Base-by-base conservation (phyloP, 2,888 invertebrate genomes). In the Ypsolopha scabrella region DNA sequence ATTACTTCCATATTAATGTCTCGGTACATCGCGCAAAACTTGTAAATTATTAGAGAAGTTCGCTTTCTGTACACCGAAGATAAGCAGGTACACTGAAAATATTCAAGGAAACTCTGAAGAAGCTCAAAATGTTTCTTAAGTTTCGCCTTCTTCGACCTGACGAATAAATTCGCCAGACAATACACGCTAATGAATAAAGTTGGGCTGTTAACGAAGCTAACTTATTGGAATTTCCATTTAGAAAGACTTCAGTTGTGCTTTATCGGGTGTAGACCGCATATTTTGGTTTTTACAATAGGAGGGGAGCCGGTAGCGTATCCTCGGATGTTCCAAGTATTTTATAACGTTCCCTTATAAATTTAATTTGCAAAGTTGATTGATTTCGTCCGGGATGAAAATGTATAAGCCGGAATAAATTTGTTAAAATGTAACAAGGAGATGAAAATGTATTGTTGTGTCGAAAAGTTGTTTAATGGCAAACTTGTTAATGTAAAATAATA, bases 121-220 rank as follows among this genome's bases (percentile, higher is more conserved):
- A 56, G 51, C 47, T 41, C 65, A 68, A 68, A 76, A 73, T 68
- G 68, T 67, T 70, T 65, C 58, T 59, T 57, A 68, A 76, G 66
- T 75, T 70, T 61, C 67, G 60, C 63, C 64, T 63, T 67, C 71
- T 72, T 77, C 68, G 72, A 76, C 79, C 77, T 79, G 76, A 71
- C 70, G 72, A 76, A 75, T 80, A 77, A 80, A 79, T 82, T 79
- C 69, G 62, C 68, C 70, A 80, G 79, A 82, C 81, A 83, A 85
- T 82, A 75, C 80, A 80, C 75, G 73, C 70, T 81, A 83, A 85
- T 82, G 81, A 83, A 83, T 82, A 82, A 82, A 83, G 81, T 85
- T 85, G 61, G 70, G 72, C 71, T 80, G 80, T 77, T 82, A 82
- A 77, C 80, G 79, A 78, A 81, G 72, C 72, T 70, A 72, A 74